phyloP scores from a whole-genome alignment of 2,113 vertebrate genomes.

The Corydoras maculifer region DNA sequence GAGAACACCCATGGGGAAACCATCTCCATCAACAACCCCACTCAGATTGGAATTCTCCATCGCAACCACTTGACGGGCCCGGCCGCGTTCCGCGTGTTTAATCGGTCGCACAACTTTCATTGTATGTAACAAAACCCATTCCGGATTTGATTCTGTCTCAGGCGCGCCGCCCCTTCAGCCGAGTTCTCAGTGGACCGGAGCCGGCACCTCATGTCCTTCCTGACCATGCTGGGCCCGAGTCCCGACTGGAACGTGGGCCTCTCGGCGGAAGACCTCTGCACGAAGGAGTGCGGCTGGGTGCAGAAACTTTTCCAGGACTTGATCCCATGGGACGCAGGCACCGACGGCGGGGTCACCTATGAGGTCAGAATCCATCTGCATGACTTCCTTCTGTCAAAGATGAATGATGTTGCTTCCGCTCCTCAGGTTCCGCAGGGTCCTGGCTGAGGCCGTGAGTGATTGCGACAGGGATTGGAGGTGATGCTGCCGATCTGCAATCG shows the following conservation, averaged over 20 bases:
- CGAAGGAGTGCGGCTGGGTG: conserved; percentile 96
- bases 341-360: conserved; percentile 89
- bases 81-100: too few relatives aligned
- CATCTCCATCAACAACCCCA: too few relatives aligned
- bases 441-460: conserved; percentile 33
- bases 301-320: conserved; percentile 90
- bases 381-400: background rate
- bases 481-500: background rate
- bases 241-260: conserved; percentile 97
- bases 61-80: too few relatives aligned
- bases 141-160: conserved; percentile 50
- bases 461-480: background rate
- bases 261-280: conserved; percentile 91
- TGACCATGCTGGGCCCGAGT: conserved; percentile 94
- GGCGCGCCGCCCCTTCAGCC: conserved; percentile 91
- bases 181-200: conserved; percentile 94
- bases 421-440: conserved; percentile 18
- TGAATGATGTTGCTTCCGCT: background rate
- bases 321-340: conserved; percentile 97
- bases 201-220: conserved; percentile 95
- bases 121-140: too few relatives aligned
- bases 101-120: too few relatives aligned
- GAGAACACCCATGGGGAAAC: too few relatives aligned
- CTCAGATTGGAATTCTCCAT: too few relatives aligned
- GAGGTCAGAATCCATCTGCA: conserved; percentile 68